Percentiles rank a stretch among this genome's conserved stretches.
These are phyloP conservation scores for Salvator merianae DNA, from an alignment of 2,113 vertebrate species.

Conservation along the genomic window DNA sequence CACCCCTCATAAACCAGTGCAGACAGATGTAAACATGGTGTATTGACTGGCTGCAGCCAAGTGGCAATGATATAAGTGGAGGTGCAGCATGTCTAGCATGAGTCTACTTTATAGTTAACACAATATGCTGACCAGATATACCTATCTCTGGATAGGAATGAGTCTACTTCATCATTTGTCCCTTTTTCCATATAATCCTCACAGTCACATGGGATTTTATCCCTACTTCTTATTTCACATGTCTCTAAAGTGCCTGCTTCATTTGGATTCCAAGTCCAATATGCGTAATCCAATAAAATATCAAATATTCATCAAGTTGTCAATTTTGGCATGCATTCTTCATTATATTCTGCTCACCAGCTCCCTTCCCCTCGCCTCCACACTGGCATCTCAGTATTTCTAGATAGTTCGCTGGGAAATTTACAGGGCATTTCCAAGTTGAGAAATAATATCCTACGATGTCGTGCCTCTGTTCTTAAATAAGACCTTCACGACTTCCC, in stretches of 20 bases:
- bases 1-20: too few relatives aligned
- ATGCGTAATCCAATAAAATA: conserved; percentile 14
- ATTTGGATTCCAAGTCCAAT: conserved; percentile 5
- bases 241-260: not conserved
- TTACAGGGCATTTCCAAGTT: conserved; percentile 31
- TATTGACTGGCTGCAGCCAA: too few relatives aligned
- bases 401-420: conserved; percentile 52
- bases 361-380: conserved; percentile 25
- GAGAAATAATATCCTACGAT: conserved; percentile 36
- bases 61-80: too few relatives aligned
- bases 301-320: conserved; percentile 14
- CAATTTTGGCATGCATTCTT: not conserved
- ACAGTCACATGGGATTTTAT: not conserved
- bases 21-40: too few relatives aligned
- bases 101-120: too few relatives aligned
- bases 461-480: conserved; percentile 50
- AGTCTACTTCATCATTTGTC: not conserved
- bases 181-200: not conserved
- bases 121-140: too few relatives aligned
- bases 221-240: not conserved
- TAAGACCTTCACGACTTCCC: conserved; percentile 52
- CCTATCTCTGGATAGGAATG: too few relatives aligned
- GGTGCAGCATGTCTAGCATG: too few relatives aligned
- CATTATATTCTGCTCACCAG: conserved; percentile 12
- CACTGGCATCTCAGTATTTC: conserved; percentile 36